Evolutionary conservation across 2,888 invertebrate genomes (phyloP).

Genomic region (Orthosia cruda): DNA sequence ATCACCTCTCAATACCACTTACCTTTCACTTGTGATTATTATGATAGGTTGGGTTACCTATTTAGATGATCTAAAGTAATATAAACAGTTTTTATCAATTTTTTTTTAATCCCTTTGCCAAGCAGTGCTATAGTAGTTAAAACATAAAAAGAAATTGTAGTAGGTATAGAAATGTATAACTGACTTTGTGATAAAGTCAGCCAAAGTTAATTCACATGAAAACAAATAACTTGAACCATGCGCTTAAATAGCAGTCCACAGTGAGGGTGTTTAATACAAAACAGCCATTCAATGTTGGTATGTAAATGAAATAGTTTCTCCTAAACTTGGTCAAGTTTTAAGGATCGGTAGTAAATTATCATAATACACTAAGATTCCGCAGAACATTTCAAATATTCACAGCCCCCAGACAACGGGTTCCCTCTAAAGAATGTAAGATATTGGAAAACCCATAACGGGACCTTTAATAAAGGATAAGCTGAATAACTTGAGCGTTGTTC

Average conservation of each 20-base stretch:
- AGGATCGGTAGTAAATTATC: slow-evolving; percentile 65
- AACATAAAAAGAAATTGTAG: background rate
- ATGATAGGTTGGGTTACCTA: no score
- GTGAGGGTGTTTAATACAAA: background rate
- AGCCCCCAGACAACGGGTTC: slow-evolving; percentile 74
- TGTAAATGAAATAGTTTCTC: slow-evolving; percentile 21
- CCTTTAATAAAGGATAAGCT: slow-evolving; percentile 80
- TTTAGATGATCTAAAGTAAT: background rate
- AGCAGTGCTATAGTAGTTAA: no score
- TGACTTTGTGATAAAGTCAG: background rate
- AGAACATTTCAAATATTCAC: slow-evolving; percentile 78
- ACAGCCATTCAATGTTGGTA: background rate
- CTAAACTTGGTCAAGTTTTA: slow-evolving; percentile 40
- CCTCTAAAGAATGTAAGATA: slow-evolving; percentile 82
- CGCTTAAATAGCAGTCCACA: background rate
- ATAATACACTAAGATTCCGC: slow-evolving; percentile 74
- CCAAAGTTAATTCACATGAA: background rate
- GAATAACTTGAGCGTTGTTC: slow-evolving; percentile 79
- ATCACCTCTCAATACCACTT: no score
- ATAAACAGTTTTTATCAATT: no score
- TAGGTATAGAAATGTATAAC: no score
- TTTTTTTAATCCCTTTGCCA: no score
- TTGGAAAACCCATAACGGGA: slow-evolving; percentile 80
- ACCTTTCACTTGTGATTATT: no score
- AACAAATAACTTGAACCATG: background rate